Evolutionary conservation across 1,140 invertebrate genomes (phyloP), one percentile per base, ranked within the genome.

Genomic region (Phymorhynchus buccinoides): DNA sequence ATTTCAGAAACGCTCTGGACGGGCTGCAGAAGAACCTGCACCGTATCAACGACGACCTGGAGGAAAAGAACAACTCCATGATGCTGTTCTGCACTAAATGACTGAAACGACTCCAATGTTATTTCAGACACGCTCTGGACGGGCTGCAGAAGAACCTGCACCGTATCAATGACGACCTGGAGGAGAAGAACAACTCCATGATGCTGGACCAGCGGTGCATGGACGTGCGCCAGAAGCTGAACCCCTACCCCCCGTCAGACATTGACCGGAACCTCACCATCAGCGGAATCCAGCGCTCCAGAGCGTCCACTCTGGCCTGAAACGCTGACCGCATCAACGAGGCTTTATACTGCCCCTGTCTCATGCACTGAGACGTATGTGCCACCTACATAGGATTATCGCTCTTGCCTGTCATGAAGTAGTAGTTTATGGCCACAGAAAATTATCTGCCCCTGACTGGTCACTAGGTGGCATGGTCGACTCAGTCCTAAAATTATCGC

Each of bases 101-200:
- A n/a, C n/a, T n/a, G n/a, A n/a, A n/a, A n/a, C n/a, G n/a, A n/a
- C n/a, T n/a, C n/a, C n/a, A n/a, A n/a, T n/a, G n/a, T n/a, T 27
- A 14, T 62, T 62, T 6, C 88, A 94, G 93, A 88, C 93, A 94
- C 90, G 91, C 92, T 66, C 88, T 93, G 85, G 92, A 94, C 88
- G 90, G 92, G 66, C 87, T 94, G 27, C 88, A 94, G 86, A 90
- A 93, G 84, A 93, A 93, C 75, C 88, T 94, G 30, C 92, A 94
- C 84, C 87, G 92, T 39, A 91, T 94, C 80, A 93, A 94, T 86
- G 92, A 93, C 89, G 93, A 94, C 80, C 88, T 94, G 48, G 91
- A 90, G 48, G 83, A 88, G 71, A 94, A 94, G 88, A 93, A 89
- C 81, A 92, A 93, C 85, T 93, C 93, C 37, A 89, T 93, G 32